Evolutionary conservation across 2,888 invertebrate genomes (phyloP).

Genomic region (Drosophila infuscata): DNA sequence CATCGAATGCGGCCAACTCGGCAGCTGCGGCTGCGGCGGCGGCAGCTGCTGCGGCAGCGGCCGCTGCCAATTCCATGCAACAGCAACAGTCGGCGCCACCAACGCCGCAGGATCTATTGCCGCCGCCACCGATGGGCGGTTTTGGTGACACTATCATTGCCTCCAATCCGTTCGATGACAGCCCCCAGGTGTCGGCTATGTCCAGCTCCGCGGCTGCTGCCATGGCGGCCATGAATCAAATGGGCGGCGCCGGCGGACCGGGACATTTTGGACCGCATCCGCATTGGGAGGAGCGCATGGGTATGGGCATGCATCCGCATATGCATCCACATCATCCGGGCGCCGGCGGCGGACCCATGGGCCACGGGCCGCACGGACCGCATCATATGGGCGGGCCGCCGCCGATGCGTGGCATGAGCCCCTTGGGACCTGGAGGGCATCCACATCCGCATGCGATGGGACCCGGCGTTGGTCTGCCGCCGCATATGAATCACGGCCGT

Average conservation of each 20-base stretch:
- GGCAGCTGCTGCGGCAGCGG: constrained; percentile 83
- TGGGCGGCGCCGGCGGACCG: constrained; percentile 84
- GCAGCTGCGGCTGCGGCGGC: constrained; percentile 86
- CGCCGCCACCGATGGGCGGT: constrained; percentile 93
- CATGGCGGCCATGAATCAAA: constrained; percentile 89
- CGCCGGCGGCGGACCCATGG: constrained; percentile 86
- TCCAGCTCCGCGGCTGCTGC: constrained; percentile 84
- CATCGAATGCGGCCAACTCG: constrained; percentile 87
- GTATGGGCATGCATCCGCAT: constrained; percentile 87
- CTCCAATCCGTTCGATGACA: constrained; percentile 97
- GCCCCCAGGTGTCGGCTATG: constrained; percentile 87
- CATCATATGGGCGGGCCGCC: constrained; percentile 87
- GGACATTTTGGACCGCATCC: constrained; percentile 80
- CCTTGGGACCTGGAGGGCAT: constrained; percentile 78
- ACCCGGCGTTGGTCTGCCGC: constrained; percentile 82
- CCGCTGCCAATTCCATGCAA: constrained; percentile 86
- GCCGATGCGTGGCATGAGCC: constrained; percentile 86
- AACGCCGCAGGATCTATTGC: constrained; percentile 90
- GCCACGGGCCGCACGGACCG: constrained; percentile 63
- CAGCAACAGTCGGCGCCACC: constrained; percentile 90
- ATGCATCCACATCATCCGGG: constrained; percentile 90
- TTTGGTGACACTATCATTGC: constrained; percentile 97
- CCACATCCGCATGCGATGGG: constrained; percentile 79
- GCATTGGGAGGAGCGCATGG: constrained; percentile 86
- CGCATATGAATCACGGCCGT: constrained; percentile 83